Conservation (phyloP, 2,797 vertebrate species). For the Hozukius guyotensis region DNA sequence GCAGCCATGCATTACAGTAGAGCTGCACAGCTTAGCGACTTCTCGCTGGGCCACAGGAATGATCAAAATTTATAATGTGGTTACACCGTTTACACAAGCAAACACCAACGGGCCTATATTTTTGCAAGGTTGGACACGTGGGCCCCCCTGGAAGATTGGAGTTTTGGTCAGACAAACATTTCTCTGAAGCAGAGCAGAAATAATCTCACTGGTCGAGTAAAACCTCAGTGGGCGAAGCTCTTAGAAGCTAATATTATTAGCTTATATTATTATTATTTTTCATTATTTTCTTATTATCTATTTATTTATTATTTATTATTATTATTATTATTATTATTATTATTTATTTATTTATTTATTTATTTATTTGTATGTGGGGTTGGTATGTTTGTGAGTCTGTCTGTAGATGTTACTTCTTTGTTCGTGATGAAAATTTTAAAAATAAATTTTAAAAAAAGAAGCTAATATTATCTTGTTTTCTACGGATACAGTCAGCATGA, state of each 20-base stretch:
- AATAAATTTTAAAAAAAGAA: background rate
- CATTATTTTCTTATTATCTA: too few species aligned
- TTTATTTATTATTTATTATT: too few species aligned
- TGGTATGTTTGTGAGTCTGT: too few species aligned
- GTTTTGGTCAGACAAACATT: background rate
- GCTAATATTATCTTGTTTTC: background rate
- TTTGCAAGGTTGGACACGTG: background rate
- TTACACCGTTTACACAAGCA: slow-evolving; percentile 34
- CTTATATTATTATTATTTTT: too few species aligned
- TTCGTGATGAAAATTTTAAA: too few species aligned
- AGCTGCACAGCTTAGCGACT: background rate
- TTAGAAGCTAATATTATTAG: background rate
- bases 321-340: too few species aligned
- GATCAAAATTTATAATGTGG: slow-evolving; percentile 45
- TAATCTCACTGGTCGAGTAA: background rate
- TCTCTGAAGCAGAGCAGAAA: background rate
- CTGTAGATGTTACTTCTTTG: too few species aligned
- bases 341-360: too few species aligned
- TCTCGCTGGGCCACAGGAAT: slow-evolving; percentile 44
- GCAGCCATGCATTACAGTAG: slow-evolving; percentile 8
- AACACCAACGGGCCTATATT: slow-evolving; percentile 5
- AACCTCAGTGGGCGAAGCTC: background rate
- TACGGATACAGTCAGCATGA: background rate
- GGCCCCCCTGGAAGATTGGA: background rate
- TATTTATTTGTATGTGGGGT: too few species aligned